phyloP scores from a whole-genome alignment of 2,888 invertebrate genomes.

The Caenorhabditis sp. region DNA sequence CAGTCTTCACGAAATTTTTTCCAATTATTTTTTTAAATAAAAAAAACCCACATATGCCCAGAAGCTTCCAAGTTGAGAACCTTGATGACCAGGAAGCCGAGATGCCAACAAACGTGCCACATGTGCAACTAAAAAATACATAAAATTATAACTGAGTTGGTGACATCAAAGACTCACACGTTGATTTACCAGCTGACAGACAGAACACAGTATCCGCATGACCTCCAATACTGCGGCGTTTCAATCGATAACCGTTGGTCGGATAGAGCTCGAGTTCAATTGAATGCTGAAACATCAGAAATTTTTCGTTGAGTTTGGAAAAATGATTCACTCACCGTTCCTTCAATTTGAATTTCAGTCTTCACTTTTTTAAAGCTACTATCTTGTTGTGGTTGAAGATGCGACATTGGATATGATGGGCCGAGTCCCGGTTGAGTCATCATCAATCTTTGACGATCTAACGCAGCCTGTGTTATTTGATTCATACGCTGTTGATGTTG shows the following conservation, averaged over 20 bases:
- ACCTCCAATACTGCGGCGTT: constrained; percentile 10
- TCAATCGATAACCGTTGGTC: constrained; percentile 21
- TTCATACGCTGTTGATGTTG: not conserved
- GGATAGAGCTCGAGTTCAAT: constrained; percentile 36
- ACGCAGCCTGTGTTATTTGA: not conserved
- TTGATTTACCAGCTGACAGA: constrained; percentile 6
- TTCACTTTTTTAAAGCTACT: not conserved
- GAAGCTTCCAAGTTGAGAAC: constrained; percentile 11
- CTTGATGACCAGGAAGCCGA: constrained; percentile 12
- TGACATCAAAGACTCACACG: constrained; percentile 11
- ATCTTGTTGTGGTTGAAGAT: not conserved
- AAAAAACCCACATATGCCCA: constrained; percentile 30
- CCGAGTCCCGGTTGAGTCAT: not conserved
- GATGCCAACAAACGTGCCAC: constrained; percentile 10
- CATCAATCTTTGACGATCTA: not conserved
- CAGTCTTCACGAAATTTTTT: too few relatives aligned
- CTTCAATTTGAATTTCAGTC: not conserved
- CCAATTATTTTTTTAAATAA: too few relatives aligned
- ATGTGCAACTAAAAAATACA: constrained; percentile 20
- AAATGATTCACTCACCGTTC: not conserved
- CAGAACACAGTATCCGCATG: constrained; percentile 7
- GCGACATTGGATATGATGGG: too few relatives aligned
- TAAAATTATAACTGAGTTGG: not conserved
- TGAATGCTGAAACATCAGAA: constrained; percentile 11
- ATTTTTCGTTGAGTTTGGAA: not conserved